These are phyloP conservation scores for Cyphomyrus discorhynchus DNA, from an alignment of 2,113 vertebrate species.

Conservation along the genomic window DNA sequence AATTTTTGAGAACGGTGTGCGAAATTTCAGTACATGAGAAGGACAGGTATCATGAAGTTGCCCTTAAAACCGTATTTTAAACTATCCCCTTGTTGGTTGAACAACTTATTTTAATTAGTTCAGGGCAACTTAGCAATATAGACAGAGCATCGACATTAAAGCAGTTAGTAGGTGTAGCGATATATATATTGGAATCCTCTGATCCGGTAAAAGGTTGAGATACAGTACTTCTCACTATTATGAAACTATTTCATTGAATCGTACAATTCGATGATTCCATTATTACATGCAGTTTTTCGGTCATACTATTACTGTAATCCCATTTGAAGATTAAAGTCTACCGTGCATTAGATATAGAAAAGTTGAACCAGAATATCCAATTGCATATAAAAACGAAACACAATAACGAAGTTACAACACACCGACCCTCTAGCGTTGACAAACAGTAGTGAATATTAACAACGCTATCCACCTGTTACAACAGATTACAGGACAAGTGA, in stretches of 20 bases:
- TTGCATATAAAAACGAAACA: not conserved
- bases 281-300: not conserved
- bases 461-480: conserved; percentile 3
- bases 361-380: not conserved
- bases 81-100: not conserved
- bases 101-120: not conserved
- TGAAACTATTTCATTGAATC: not conserved
- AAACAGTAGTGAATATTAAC: not conserved
- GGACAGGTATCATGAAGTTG: not conserved
- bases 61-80: not conserved
- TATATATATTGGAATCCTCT: not conserved
- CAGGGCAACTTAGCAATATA: not conserved
- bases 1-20: not conserved
- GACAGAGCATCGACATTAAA: not conserved
- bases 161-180: not conserved
- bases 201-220: not conserved
- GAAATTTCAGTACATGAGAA: not conserved
- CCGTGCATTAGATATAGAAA: not conserved
- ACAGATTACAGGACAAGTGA: not conserved
- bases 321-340: not conserved
- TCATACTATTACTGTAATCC: not conserved
- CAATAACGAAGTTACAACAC: not conserved
- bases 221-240: not conserved
- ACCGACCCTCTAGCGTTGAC: not conserved
- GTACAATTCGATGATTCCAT: not conserved